phyloP scores from a whole-genome alignment of 2,888 invertebrate species.

The Ophion ellenae region DNA sequence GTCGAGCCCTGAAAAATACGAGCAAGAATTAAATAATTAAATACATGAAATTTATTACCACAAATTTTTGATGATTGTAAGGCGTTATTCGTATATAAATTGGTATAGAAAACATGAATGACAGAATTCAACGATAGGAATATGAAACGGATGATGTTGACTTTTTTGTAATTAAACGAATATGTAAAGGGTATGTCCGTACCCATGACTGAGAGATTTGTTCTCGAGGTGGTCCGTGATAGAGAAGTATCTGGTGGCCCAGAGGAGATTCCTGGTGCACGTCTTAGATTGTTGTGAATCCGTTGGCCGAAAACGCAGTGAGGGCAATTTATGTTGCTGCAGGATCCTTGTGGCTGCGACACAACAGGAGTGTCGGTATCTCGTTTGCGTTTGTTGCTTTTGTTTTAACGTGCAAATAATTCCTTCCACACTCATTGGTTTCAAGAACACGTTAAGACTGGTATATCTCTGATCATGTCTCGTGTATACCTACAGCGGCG shows the following conservation, averaged over 20 bases:
- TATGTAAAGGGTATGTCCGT: constrained; percentile 49
- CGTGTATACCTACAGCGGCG: constrained; percentile 40
- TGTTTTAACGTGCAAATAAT: constrained; percentile 71
- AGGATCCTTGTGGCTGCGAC: constrained; percentile 69
- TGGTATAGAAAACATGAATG: background rate
- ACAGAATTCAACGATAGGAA: background rate
- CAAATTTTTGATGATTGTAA: background rate
- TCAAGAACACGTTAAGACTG: constrained; percentile 58
- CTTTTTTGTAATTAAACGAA: background rate
- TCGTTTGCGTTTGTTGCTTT: constrained; percentile 77
- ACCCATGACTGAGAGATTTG: constrained; percentile 73
- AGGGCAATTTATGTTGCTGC: constrained; percentile 56
- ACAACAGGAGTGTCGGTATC: constrained; percentile 74
- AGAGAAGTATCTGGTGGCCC: constrained; percentile 50
- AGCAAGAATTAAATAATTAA: background rate
- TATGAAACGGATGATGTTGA: background rate
- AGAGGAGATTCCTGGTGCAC: constrained; percentile 31
- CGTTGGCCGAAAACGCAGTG: constrained; percentile 31
- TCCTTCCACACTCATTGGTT: constrained; percentile 77
- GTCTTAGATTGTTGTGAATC: constrained; percentile 47
- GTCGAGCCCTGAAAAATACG: constrained; percentile 87
- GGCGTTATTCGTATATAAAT: background rate
- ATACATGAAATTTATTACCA: too few species aligned
- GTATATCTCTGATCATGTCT: constrained; percentile 48
- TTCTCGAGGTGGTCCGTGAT: constrained; percentile 67